Base-by-base conservation (phyloP, 2,113 vertebrate genomes). In the Mesembrinibis cayennensis region DNA sequence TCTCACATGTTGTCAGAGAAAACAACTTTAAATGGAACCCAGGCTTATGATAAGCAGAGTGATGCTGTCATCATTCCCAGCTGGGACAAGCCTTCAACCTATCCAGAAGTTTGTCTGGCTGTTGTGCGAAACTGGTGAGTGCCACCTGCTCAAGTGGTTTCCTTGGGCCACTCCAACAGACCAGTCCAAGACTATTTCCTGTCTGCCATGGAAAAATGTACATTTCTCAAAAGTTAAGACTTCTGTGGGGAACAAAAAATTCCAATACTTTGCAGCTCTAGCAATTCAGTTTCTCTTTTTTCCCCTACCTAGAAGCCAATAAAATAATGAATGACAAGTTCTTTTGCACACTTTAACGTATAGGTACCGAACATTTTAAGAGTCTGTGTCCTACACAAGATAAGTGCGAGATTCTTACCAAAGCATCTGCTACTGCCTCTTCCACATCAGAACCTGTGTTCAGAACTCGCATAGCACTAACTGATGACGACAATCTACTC, bases 401-500 rank as follows among this genome's bases (percentile, higher is more conserved):
- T 18, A 69, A 56, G 59, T 11, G 30, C 1, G 17, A 91, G 81
- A 55, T 77, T 89, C 97, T 97, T 99, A 99, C 99, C 99, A 99
- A 97, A 30, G 99, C 99, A 77, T 99, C 99, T 63, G 99, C 99
- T 14, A 99, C 99, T 4, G 99, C 99, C 94, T 99, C 99, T 93
- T 99, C 99, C 87, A 99, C 99, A 0, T 99, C 99, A 9, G 99
- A 99, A 69, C 99, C 99, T 0, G 99, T 99, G 98, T 99, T 99
- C 70, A 99, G 98, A 95, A 99, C 99, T 93, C 99, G 97, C 99
- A 99, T 99, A 95, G 99, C 99, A 45, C 99, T 99, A 96, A 99
- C 99, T 5, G 99, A 99, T 9, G 99, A 99, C 0, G 99, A 99
- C 69, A 99, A 97, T 91, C 98, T 98, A 95, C 99, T 99, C 1